Evolutionary conservation across 2,888 invertebrate species (phyloP), one percentile per base, ranked within the genome.

Genomic region (Stratiomys singularior): DNA sequence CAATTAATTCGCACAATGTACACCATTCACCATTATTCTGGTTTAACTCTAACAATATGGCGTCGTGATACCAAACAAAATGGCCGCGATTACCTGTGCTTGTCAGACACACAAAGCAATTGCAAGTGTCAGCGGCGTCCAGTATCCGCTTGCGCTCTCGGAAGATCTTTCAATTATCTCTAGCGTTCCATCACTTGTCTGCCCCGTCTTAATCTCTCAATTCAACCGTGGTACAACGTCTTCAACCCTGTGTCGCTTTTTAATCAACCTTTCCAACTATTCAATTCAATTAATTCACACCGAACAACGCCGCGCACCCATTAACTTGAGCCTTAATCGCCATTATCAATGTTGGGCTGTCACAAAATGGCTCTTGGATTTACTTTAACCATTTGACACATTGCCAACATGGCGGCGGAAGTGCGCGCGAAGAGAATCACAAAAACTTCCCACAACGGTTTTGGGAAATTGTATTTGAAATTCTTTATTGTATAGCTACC

Each of bases 351-450:
- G 2, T 30, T 37, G 5, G 25, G 28, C 64, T 64, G 64, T 64
- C 64, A 64, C 64, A 64, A 64, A 23, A 64, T 64, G 64, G 64
- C 64, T 30, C 25, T 1, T 60, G 9, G 7, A 60, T 21, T 56
- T 27, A n/a, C 30, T n/a, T 15, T 1, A 2, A 2, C 15, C n/a
- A 21, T 64, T 30, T 30, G 64, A 64, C 64, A 64, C 23, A 18
- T 30, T n/a, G 25, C 7, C 9, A 74, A 74, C 11, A 74, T 74
- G 72, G 72, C 72, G 56, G 58, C 72, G 58, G 64, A 76, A 76
- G 64, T 64, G 47, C 64, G 76, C 44, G 64, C 47, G 44, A 76
- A 76, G 25, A 25, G 44, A 76, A 76, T 23, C 7, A n/a, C 37
- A 23, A 25, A 3, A 76, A 60, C 63, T 76, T 76, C 64, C 63